Base-by-base conservation (phyloP, 2,797 vertebrate genomes). In the Peromyscus aztecus region DNA sequence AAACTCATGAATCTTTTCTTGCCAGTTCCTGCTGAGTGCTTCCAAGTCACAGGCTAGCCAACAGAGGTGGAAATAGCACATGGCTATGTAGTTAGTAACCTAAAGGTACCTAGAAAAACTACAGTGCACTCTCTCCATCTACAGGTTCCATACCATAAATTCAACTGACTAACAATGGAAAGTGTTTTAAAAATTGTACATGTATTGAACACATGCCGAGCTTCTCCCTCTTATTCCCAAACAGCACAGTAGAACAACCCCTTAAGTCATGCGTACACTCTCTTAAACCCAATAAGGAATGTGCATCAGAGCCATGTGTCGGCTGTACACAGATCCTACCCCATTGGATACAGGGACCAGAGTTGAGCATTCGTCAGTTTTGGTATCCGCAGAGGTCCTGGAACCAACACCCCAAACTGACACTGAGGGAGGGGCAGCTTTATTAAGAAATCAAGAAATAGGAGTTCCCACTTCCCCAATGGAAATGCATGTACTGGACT, bases 1-100 rank as follows among this genome's bases (percentile, higher is more conserved):
- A 94, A 95, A 67, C 69, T 82, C 31, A 11, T 27, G 37, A 10
- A 93, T 88, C 31, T 94, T 83, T 29, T 93, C 49, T 94, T 73
- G 10, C 57, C 31, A 21, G 1, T 59, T 87, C 21, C 23, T 93
- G 65, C 61, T 14, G 0, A 89, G 76, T 65, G 65, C 81, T 91
- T 55, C 12, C n/a, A 65, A 89, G 81, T 65, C 46, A 61, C 1
- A 29, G 3, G 0, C 31, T 11, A 46, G 52, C 67, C 11, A 43
- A 14, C 17, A 40, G 43, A 34, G 76, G 67, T 40, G 61, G 46
- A 92, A 4, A 3, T 75, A 65, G 34, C 57, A 46, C 34, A 24
- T 0, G 19, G 29, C 52, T 55, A 3, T 92, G 78, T 9, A 3
- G 13, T 3, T 57, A 4, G 65, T 69, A 73, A 43, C 37, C 12